These are phyloP conservation scores for Oryzias javanicus DNA, from an alignment of 2,113 vertebrate species.

Conservation along the genomic window DNA sequence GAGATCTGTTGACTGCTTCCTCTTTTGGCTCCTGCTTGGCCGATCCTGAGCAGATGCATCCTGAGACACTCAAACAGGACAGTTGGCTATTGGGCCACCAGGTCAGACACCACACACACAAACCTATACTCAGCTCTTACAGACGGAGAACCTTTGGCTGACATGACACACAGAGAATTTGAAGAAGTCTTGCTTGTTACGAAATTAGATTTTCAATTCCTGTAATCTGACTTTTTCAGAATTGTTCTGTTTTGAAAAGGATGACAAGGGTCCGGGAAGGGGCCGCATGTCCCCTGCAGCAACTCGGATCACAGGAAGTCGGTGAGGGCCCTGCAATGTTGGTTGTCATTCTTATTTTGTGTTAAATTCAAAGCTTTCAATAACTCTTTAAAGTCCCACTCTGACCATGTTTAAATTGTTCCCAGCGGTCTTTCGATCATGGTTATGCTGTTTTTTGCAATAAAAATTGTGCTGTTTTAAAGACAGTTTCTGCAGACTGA, in stretches of 20 bases:
- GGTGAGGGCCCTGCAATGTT: constrained; percentile 59
- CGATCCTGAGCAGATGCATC: constrained; percentile 74
- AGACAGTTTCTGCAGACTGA: too few relatives aligned
- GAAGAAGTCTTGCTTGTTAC: constrained; percentile 1
- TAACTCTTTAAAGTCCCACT: background rate
- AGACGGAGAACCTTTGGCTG: constrained; percentile 19
- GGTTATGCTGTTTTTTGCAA: too few relatives aligned
- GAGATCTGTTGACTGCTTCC: constrained; percentile 65
- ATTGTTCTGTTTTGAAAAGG: constrained; percentile 81
- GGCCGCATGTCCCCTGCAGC: constrained; percentile 51
- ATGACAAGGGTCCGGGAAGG: constrained; percentile 49
- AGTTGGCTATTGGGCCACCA: constrained; percentile 44
- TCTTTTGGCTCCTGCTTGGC: constrained; percentile 66
- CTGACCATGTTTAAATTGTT: too few relatives aligned
- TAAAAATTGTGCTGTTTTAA: too few relatives aligned
- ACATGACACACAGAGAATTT: constrained; percentile 10
- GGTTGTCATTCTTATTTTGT: background rate
- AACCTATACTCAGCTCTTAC: constrained; percentile 9
- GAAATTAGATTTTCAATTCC: constrained; percentile 12
- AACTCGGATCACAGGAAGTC: constrained; percentile 41
- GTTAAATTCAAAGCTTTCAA: background rate
- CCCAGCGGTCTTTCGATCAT: too few relatives aligned
- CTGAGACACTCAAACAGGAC: constrained; percentile 57
- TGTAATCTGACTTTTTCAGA: constrained; percentile 70
- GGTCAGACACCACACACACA: constrained; percentile 56